These are phyloP conservation scores for Bryconaethiops microstoma DNA, from an alignment of 2,797 vertebrate species.

Conservation along the genomic window DNA sequence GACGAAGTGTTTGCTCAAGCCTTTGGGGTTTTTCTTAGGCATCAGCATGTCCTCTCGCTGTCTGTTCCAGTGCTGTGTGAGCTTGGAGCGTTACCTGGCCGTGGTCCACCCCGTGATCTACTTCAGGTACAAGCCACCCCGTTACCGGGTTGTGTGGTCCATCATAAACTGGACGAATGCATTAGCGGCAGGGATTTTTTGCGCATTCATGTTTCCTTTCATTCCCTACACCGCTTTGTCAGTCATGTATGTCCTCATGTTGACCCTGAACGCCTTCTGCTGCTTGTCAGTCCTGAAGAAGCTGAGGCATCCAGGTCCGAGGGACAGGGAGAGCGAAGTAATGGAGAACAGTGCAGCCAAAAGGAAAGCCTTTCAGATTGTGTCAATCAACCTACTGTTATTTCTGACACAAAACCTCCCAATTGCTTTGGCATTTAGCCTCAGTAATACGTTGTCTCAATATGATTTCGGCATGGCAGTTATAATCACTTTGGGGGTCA, in stretches of 20 bases:
- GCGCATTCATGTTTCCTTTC: background rate
- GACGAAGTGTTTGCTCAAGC: background rate
- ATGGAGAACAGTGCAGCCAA: background rate
- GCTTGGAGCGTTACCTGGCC: conserved; percentile 28
- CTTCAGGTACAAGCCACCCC: background rate
- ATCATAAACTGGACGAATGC: background rate
- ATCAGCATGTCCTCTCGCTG: background rate
- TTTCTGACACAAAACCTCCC: conserved; percentile 22
- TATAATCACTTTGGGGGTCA: background rate
- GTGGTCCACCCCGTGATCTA: conserved; percentile 10
- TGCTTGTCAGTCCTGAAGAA: conserved; percentile 13
- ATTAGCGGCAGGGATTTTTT: background rate
- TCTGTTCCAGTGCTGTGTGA: conserved; percentile 2
- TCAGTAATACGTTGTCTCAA: background rate
- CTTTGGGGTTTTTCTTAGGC: conserved; percentile 1
- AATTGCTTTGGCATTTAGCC: background rate
- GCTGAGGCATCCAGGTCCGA: conserved; percentile 1
- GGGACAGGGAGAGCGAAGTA: background rate
- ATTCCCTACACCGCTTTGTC: background rate
- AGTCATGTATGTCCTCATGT: background rate
- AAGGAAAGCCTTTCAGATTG: conserved; percentile 14
- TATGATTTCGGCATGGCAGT: background rate
- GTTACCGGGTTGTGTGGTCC: background rate
- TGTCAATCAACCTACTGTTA: conserved; percentile 1
- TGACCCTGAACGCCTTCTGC: background rate